Conservation (phyloP, 2,113 vertebrate species). For the Petromus typicus region DNA sequence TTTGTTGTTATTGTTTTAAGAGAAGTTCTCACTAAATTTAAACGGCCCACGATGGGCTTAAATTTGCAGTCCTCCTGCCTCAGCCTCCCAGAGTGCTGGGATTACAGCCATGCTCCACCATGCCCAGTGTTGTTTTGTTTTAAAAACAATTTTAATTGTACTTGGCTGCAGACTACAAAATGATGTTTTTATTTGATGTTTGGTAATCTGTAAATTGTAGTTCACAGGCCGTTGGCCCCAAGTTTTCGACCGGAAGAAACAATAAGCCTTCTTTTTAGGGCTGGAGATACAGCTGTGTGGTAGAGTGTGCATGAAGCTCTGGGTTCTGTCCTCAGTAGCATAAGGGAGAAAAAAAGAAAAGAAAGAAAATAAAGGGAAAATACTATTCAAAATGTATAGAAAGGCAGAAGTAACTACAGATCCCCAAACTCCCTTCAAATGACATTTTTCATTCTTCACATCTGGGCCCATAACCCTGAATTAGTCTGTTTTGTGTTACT, state of each 20-base stretch:
- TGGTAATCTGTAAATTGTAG: conserved; percentile 11
- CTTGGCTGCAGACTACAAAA: conserved; percentile 36
- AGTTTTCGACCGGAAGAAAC: conserved; percentile 16
- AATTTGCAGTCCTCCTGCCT: not conserved
- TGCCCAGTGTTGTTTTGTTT: not conserved
- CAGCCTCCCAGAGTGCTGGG: not conserved
- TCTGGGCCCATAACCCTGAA: not conserved
- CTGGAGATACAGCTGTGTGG: not conserved
- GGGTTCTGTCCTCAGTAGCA: not conserved
- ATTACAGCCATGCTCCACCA: not conserved
- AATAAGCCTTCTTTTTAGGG: not conserved
- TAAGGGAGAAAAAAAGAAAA: not conserved
- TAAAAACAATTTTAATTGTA: not conserved
- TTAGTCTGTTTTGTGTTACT: not conserved
- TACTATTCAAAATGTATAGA: conserved; percentile 28
- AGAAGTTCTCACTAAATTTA: not conserved
- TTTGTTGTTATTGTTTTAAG: not conserved
- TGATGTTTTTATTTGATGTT: not conserved
- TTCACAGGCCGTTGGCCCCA: not conserved
- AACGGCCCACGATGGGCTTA: not conserved
- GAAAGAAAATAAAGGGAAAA: not conserved
- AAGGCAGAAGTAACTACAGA: not conserved
- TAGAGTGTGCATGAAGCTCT: too few species aligned
- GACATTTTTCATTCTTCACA: not conserved
- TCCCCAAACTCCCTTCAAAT: not conserved